Conservation (phyloP, 1,140 invertebrate species). For the Drosophila prosaltans region DNA sequence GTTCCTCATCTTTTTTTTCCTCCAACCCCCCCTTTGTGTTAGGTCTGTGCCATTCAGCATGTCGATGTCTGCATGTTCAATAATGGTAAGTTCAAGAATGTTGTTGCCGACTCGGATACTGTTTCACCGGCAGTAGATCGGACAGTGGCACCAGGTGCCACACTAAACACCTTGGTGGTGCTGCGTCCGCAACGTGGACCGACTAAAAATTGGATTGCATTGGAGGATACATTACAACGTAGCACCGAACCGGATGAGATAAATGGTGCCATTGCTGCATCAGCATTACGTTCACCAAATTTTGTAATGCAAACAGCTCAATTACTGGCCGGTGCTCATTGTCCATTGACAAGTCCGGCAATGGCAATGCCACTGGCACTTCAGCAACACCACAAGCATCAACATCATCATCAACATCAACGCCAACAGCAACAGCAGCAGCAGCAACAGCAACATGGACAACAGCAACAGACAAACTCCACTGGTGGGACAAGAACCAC, state of each 20-base stretch:
- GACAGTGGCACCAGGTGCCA: slow-evolving; percentile 85
- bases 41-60: slow-evolving; percentile 96
- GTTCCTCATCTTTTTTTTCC: background rate
- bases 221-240: slow-evolving; percentile 78
- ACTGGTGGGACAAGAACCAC: background rate
- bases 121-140: slow-evolving; percentile 77
- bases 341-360: slow-evolving; percentile 57
- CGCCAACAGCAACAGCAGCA: slow-evolving; percentile 1
- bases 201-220: slow-evolving; percentile 82
- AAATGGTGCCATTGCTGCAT: slow-evolving; percentile 74
- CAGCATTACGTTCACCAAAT: slow-evolving; percentile 75
- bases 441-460: background rate
- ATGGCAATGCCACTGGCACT: slow-evolving; percentile 33
- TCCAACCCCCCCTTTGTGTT: slow-evolving; percentile 9
- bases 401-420: background rate
- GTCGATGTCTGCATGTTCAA: slow-evolving; percentile 99
- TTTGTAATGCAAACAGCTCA: slow-evolving; percentile 56
- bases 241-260: slow-evolving; percentile 82
- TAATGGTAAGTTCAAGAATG: slow-evolving; percentile 99
- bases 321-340: slow-evolving; percentile 32
- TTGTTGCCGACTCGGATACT: slow-evolving; percentile 94
- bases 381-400: slow-evolving; percentile 25
- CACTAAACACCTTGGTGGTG: slow-evolving; percentile 86
- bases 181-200: slow-evolving; percentile 88
- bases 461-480: background rate